A percentile compares a stretch with the other conserved stretches of the same genome.
Conservation (phyloP, 2,888 invertebrate species). For the Lutraria lutraria region DNA sequence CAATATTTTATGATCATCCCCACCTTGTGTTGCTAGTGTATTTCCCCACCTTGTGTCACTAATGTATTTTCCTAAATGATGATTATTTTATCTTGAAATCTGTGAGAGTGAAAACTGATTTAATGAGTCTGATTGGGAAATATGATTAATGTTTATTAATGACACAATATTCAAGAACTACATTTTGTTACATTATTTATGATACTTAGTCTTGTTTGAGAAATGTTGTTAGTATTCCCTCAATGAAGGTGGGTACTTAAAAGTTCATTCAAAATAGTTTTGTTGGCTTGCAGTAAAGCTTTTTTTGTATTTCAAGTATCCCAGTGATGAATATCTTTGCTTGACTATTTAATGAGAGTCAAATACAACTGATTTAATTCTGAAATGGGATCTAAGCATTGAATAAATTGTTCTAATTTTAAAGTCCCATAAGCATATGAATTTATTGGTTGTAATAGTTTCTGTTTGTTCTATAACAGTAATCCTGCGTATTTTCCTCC, state of each 20-base stretch:
- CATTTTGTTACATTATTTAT: not conserved
- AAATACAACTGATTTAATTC: slow-evolving; percentile 45
- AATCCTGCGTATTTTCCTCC: too few relatives aligned
- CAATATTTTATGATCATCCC: too few relatives aligned
- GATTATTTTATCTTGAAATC: slow-evolving; percentile 48
- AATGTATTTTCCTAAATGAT: slow-evolving; percentile 46
- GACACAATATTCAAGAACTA: not conserved
- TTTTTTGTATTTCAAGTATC: not conserved
- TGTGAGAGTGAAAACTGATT: slow-evolving; percentile 64
- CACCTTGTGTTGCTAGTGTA: not conserved
- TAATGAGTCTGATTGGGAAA: slow-evolving; percentile 62
- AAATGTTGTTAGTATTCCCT: too few relatives aligned
- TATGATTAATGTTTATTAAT: not conserved
- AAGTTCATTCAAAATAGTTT: too few relatives aligned
- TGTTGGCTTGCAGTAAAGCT: not conserved
- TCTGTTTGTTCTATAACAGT: too few relatives aligned
- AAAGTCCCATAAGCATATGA: too few relatives aligned
- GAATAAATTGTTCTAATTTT: too few relatives aligned
- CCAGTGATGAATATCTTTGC: slow-evolving; percentile 4
- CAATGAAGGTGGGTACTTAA: too few relatives aligned
- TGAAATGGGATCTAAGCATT: slow-evolving; percentile 14
- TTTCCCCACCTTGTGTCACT: not conserved
- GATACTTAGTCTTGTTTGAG: too few relatives aligned
- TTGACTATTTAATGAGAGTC: slow-evolving; percentile 16
- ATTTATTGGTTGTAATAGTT: too few relatives aligned